Base-by-base conservation (phyloP, 1,140 invertebrate genomes). In the Metaphire vulgaris region DNA sequence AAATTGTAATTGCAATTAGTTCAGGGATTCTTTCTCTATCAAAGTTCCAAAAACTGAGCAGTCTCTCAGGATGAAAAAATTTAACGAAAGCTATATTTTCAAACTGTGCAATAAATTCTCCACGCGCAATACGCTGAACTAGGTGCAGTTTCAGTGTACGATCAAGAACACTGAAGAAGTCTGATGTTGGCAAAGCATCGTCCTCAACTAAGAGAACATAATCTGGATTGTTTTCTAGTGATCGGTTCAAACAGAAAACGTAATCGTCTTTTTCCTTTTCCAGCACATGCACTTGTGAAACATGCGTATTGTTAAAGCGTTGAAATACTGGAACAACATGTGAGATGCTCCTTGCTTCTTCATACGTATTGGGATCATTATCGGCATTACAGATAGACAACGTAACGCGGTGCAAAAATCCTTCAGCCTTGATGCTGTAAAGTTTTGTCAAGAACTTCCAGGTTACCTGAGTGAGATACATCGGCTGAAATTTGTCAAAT, bases 211-310 rank as follows among this genome's bases (percentile, higher is more conserved):
- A 76, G 34, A 83, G 76, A 21, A 80, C 77, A 72, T 80, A 81
- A 1, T 79, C 79, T 14, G 80, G 78, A 72, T 80, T 79, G 33
- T 34, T 67, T 29, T 76, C 69, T 68, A 83, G 71, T 1, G 82
- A 79, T 66, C 80, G 67, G 34, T 82, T 76, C 32, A 82, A 68
- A 77, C 83, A 83, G 74, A 69, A 83, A 0, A 80, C 77, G 76
- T 83, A 83, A 72, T 83, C 83, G 31, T 79, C 29, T 66, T 83
- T 83, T 74, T 83, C 81, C 74, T 83, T 83, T 75, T 82, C 81
- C 28, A 82, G 78, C 1, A 26, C 6, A 26, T 69, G 67, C 14
- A 69, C n/a, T 26, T 12, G 6, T 26, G 67, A 69, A 12, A 69
- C 2, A 26, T 69, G 30, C n/a, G 29, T 72, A 6, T 72, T 72